Conservation (phyloP, 2,113 vertebrate genomes). For the Atlantisia rogersi region DNA sequence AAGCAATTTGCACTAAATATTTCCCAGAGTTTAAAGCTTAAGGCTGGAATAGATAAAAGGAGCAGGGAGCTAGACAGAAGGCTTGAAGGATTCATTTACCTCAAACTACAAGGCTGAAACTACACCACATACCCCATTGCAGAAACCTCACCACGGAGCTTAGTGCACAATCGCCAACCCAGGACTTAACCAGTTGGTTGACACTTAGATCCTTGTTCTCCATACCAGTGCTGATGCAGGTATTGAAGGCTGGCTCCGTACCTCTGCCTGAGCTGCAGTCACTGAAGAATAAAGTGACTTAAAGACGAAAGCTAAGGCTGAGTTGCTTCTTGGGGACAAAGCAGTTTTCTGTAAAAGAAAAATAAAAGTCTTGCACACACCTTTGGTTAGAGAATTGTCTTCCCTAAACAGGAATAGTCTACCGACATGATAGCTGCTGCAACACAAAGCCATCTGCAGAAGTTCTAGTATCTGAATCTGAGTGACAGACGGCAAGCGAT, state of each 20-base stretch:
- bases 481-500: background rate
- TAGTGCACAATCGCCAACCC: background rate
- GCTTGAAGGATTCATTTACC: background rate
- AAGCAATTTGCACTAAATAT: background rate
- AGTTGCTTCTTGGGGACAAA: background rate
- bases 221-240: background rate
- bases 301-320: background rate
- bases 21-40: background rate
- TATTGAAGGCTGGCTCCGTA: background rate
- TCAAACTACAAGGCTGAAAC: background rate
- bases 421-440: background rate
- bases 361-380: rapidly evolving
- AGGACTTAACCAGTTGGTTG: background rate
- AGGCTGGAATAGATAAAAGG: background rate
- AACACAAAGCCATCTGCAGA: background rate
- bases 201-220: background rate
- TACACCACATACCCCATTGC: rapidly evolving
- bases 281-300: background rate
- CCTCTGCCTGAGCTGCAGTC: background rate
- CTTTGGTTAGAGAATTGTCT: background rate
- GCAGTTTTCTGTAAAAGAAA: background rate
- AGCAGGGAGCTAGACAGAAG: background rate
- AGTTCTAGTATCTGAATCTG: background rate
- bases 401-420: background rate
- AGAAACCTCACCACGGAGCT: background rate